Evolutionary conservation across 2,113 vertebrate genomes (phyloP).

Genomic region (Phalacrocorax brasilianus): DNA sequence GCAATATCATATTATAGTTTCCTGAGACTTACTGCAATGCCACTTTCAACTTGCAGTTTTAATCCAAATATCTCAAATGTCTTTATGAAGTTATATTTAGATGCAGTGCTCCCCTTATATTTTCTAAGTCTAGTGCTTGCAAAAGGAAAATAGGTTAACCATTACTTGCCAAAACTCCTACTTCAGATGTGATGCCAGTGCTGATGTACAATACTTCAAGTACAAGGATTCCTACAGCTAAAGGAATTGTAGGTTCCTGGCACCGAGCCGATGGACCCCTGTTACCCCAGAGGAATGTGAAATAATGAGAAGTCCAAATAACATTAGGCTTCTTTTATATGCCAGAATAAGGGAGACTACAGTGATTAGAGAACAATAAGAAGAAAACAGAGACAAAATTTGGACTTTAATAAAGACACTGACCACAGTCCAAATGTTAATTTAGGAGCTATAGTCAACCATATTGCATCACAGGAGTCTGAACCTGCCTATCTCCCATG

Average conservation of each 20-base stretch:
- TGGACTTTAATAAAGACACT: not conserved
- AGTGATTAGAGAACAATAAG: not conserved
- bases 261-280: not conserved
- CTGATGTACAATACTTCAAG: accelerated
- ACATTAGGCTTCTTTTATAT: not conserved
- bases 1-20: not conserved
- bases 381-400: not conserved
- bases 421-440: not conserved
- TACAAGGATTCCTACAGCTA: not conserved
- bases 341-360: not conserved
- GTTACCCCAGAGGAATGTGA: not conserved
- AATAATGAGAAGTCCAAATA: not conserved
- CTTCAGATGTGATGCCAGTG: not conserved
- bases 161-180: not conserved
- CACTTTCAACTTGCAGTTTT: not conserved
- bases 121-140: not conserved
- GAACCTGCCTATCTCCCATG: not conserved
- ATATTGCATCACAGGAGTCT: not conserved
- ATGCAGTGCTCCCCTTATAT: not conserved
- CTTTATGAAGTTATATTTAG: not conserved
- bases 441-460: not conserved
- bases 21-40: not conserved
- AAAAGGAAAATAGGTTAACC: not conserved
- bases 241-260: not conserved
- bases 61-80: not conserved